Conservation (phyloP, 2,888 invertebrate genomes). For the Drosophila conformis region DNA sequence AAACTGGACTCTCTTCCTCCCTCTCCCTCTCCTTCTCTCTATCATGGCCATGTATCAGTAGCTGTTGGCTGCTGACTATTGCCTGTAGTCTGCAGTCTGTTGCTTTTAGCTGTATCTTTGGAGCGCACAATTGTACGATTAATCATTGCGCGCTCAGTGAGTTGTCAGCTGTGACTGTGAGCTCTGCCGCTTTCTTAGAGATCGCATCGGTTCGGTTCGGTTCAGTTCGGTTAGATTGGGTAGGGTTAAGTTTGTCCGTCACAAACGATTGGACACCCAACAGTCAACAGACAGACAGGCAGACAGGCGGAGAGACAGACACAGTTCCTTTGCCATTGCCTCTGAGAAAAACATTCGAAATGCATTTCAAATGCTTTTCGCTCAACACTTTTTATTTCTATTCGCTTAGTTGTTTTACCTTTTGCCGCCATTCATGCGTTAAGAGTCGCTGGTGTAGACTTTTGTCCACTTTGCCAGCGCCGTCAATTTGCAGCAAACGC, state of each 20-base stretch:
- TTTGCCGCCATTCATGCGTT: constrained; percentile 76
- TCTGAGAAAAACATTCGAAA: constrained; percentile 47
- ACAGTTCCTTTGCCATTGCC: constrained; percentile 11
- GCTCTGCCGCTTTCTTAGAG: constrained; percentile 52
- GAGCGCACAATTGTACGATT: constrained; percentile 78
- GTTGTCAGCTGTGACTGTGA: constrained; percentile 78
- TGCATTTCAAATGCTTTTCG: constrained; percentile 64
- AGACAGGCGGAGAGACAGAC: background rate
- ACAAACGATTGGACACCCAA: constrained; percentile 75
- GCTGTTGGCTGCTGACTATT: constrained; percentile 21
- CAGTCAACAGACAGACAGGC: background rate
- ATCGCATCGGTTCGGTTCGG: constrained; percentile 65
- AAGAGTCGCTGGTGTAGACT: constrained; percentile 65
- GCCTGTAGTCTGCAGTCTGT: constrained; percentile 15
- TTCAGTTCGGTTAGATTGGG: constrained; percentile 20
- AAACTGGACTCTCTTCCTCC: background rate
- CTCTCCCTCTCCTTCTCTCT: constrained; percentile 5
- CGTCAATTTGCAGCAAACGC: constrained; percentile 68
- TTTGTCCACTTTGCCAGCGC: constrained; percentile 67
- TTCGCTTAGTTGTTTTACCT: constrained; percentile 25
- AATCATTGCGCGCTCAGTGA: constrained; percentile 81
- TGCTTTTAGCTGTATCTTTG: constrained; percentile 42
- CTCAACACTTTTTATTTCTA: constrained; percentile 70
- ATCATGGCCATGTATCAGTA: constrained; percentile 50
- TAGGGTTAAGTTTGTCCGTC: constrained; percentile 60